A percentile compares a stretch with the other conserved stretches of the same genome.
Conservation (phyloP, 2,113 vertebrate species). For the Pollimyrus isidori region DNA sequence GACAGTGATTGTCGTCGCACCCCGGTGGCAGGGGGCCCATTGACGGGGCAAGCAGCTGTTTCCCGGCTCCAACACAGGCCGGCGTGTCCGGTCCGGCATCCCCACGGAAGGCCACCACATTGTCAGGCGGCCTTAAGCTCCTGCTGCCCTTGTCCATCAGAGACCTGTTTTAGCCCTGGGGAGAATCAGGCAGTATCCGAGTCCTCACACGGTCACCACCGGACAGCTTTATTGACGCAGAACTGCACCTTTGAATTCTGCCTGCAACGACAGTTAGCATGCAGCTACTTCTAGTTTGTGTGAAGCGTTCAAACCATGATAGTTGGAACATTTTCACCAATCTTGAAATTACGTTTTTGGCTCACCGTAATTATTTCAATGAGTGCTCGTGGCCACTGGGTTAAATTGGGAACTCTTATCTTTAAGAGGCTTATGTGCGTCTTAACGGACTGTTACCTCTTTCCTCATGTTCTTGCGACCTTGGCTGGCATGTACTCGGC, state of each 20-base stretch:
- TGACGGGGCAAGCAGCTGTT: conserved; percentile 13
- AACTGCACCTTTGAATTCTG: not conserved
- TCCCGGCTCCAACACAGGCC: not conserved
- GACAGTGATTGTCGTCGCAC: not conserved
- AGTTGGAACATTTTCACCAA: not conserved
- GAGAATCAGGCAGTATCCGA: not conserved
- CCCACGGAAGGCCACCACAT: not conserved
- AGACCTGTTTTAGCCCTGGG: not conserved
- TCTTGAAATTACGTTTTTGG: not conserved
- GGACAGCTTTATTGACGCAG: not conserved
- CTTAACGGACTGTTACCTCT: conserved; percentile 19
- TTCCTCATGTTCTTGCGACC: not conserved
- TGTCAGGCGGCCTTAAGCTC: not conserved
- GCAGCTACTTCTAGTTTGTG: not conserved
- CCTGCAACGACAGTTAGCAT: not conserved
- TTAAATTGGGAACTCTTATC: conserved; percentile 27
- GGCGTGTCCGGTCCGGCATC: not conserved
- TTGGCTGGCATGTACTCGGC: not conserved
- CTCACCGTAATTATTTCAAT: conserved; percentile 14
- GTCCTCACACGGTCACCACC: not conserved
- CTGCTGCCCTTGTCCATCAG: not conserved
- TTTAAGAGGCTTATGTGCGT: conserved; percentile 34
- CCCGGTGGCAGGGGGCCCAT: not conserved
- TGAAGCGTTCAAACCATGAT: not conserved
- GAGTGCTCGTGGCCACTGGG: not conserved